Conservation (phyloP, 1,140 invertebrate genomes). For the Drosophila busckii region DNA sequence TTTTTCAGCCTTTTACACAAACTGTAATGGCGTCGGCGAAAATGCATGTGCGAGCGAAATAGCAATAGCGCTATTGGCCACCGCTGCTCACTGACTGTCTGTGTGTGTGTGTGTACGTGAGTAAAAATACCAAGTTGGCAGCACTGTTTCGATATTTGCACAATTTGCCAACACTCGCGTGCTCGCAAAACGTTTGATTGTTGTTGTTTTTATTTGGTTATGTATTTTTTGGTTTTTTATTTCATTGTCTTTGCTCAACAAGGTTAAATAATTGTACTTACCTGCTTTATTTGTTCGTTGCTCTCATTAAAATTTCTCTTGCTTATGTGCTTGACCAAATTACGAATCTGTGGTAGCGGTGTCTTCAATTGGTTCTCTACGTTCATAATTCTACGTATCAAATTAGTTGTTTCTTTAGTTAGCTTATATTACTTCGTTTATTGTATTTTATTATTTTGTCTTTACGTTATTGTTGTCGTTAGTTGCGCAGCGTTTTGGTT, state of each 20-base stretch:
- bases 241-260: too few species aligned
- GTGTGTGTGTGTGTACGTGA: conserved; percentile 85
- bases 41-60: conserved; percentile 70
- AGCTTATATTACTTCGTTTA: conserved; percentile 24
- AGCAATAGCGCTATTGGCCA: conserved; percentile 40
- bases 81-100: too few species aligned
- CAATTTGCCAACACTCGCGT: conserved; percentile 51
- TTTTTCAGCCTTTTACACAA: conserved; percentile 57
- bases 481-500: conserved; percentile 20
- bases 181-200: conserved; percentile 12
- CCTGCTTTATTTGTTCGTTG: conserved; percentile 79
- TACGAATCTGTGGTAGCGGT: conserved; percentile 98
- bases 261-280: conserved; percentile 65
- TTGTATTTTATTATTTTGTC: conserved; percentile 28
- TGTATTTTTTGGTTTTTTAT: conserved; percentile 14
- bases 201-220: conserved; percentile 27
- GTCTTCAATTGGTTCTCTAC: conserved; percentile 95
- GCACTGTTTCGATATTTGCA: conserved; percentile 48
- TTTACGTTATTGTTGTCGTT: conserved; percentile 23
- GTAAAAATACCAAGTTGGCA: conserved; percentile 73
- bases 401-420: conserved; percentile 38
- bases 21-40: conserved; percentile 75
- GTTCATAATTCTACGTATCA: conserved; percentile 93
- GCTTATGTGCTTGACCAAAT: conserved; percentile 95
- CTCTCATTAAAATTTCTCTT: conserved; percentile 96